phyloP scores from a whole-genome alignment of 2,888 invertebrate genomes.

The Magallana nippona region DNA sequence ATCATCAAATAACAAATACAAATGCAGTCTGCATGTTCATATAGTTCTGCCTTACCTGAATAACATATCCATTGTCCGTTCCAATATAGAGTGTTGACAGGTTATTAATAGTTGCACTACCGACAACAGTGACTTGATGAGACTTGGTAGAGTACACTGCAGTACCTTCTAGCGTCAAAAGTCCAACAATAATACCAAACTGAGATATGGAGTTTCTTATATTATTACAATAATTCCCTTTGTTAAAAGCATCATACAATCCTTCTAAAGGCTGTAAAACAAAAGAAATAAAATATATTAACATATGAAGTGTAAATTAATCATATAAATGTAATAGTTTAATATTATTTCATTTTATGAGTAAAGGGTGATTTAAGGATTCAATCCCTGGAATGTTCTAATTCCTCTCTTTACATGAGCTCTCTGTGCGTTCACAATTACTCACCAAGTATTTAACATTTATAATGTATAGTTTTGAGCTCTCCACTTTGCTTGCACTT shows the following conservation, averaged over 20 bases:
- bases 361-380: no score
- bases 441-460: no score
- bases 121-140: neutral
- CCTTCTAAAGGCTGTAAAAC: neutral
- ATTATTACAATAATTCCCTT: neutral
- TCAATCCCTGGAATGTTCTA: no score
- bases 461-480: no score
- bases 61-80: neutral
- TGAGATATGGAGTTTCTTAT: neutral
- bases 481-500: no score
- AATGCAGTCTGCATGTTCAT: neutral
- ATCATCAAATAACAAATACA: no score
- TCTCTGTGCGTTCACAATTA: no score
- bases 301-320: neutral
- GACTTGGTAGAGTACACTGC: neutral
- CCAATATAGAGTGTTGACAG: neutral
- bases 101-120: neutral
- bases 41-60: neutral
- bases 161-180: neutral
- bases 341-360: no score
- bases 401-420: no score
- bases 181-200: neutral
- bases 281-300: neutral
- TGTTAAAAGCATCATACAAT: neutral
- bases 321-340: neutral